Conservation (phyloP, 2,113 vertebrate species). For the Meleagris gallopavo region DNA sequence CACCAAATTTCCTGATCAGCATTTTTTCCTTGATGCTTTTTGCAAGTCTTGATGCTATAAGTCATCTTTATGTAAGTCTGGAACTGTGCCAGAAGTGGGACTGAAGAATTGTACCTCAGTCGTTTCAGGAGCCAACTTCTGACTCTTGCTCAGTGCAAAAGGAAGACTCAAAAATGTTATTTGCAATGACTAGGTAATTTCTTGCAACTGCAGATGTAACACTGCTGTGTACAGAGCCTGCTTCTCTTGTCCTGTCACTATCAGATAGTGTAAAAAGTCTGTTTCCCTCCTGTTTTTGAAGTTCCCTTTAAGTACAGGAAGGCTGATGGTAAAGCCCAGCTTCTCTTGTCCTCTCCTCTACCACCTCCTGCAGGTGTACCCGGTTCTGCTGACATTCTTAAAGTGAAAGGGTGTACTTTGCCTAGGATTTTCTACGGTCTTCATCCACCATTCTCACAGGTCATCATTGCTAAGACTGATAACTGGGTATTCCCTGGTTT, state of each 20-base stretch:
- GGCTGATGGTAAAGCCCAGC: neutral
- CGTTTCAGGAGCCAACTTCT: neutral
- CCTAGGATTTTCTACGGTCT: neutral
- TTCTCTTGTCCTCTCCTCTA: neutral
- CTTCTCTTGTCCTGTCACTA: neutral
- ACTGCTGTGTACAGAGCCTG: neutral
- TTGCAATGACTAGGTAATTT: neutral
- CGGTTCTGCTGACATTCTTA: neutral
- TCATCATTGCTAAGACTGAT: neutral
- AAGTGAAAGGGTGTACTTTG: neutral
- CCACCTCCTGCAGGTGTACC: neutral
- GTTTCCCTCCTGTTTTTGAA: neutral
- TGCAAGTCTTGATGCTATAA: neutral
- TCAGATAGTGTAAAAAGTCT: neutral
- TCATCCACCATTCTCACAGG: neutral
- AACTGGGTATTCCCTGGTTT: neutral
- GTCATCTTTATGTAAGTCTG: slow-evolving; percentile 41
- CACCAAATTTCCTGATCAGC: slow-evolving; percentile 40
- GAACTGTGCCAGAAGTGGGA: neutral
- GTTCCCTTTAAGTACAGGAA: neutral
- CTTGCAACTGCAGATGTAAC: neutral
- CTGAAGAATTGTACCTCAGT: neutral
- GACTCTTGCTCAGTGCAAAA: neutral
- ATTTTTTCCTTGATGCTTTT: slow-evolving; percentile 10
- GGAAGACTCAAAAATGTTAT: neutral